These are phyloP conservation scores for Nudaria mundana DNA, from an alignment of 2,888 invertebrate species.

Conservation along the genomic window DNA sequence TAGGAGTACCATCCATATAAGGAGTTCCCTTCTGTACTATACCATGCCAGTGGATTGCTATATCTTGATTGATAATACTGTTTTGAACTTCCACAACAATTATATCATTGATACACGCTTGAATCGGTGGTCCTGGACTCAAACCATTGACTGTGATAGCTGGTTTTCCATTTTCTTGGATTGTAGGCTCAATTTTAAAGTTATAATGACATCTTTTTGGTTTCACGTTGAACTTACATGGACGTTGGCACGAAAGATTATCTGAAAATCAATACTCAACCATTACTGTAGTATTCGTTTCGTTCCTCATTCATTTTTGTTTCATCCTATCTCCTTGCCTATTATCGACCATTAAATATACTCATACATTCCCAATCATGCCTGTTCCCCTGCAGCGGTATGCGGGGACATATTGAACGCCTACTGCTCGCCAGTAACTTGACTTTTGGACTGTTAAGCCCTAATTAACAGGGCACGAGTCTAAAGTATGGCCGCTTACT, in stretches of 20 bases:
- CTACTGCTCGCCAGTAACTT: too few species aligned
- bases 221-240: slow-evolving; percentile 76
- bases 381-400: too few species aligned
- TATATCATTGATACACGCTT: slow-evolving; percentile 87
- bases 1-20: slow-evolving; percentile 88
- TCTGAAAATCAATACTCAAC: slow-evolving; percentile 41
- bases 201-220: slow-evolving; percentile 64
- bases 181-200: slow-evolving; percentile 60
- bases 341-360: too few species aligned
- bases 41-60: slow-evolving; percentile 91
- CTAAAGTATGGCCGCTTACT: too few species aligned
- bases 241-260: slow-evolving; percentile 62
- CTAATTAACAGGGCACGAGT: too few species aligned
- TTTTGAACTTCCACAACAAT: slow-evolving; percentile 88
- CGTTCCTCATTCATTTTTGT: too few species aligned
- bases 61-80: slow-evolving; percentile 84
- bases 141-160: slow-evolving; percentile 60
- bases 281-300: neutral
- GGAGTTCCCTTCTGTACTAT: slow-evolving; percentile 82
- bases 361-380: too few species aligned
- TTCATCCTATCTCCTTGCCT: too few species aligned
- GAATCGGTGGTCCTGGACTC: slow-evolving; percentile 77
- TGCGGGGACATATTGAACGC: too few species aligned
- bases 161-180: slow-evolving; percentile 52
- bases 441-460: too few species aligned